A percentile compares a stretch with the other conserved stretches of the same genome.
These are phyloP conservation scores for Batillaria attramentaria DNA, from an alignment of 1,140 invertebrate species.

Conservation along the genomic window DNA sequence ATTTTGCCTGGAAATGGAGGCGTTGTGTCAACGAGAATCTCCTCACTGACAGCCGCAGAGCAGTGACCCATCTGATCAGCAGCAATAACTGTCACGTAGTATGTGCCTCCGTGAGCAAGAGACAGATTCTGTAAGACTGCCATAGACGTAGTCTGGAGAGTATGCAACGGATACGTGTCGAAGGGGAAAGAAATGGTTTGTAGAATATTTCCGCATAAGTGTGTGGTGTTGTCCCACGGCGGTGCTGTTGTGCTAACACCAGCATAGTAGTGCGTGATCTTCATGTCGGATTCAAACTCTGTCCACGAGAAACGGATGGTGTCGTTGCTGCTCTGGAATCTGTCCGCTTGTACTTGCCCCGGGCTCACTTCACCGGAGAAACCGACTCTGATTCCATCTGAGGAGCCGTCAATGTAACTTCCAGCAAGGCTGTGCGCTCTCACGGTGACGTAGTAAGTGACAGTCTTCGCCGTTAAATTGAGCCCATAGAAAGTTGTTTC, in stretches of 20 bases:
- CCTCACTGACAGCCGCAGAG: slow-evolving; percentile 18
- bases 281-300: slow-evolving; percentile 43
- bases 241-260: slow-evolving; percentile 26
- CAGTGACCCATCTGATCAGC: slow-evolving; percentile 7
- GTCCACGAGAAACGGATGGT: slow-evolving; percentile 37
- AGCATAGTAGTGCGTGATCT: slow-evolving; percentile 33
- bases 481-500: slow-evolving; percentile 36
- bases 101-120: not conserved
- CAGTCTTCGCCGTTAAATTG: slow-evolving; percentile 43
- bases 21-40: not conserved
- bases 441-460: slow-evolving; percentile 50
- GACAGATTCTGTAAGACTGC: not conserved
- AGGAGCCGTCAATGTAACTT: slow-evolving; percentile 40
- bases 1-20: not conserved
- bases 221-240: not conserved
- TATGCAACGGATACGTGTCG: not conserved
- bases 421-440: slow-evolving; percentile 47
- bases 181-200: not conserved
- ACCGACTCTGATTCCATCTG: slow-evolving; percentile 50
- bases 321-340: slow-evolving; percentile 31
- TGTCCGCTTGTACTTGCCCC: slow-evolving; percentile 33
- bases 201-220: not conserved
- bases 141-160: not conserved
- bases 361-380: slow-evolving; percentile 33
- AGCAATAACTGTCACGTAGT: slow-evolving; percentile 21